Evolutionary conservation across 2,797 vertebrate species (phyloP), one percentile per base, ranked within the genome.

Genomic region (Tamandua tetradactyla): DNA sequence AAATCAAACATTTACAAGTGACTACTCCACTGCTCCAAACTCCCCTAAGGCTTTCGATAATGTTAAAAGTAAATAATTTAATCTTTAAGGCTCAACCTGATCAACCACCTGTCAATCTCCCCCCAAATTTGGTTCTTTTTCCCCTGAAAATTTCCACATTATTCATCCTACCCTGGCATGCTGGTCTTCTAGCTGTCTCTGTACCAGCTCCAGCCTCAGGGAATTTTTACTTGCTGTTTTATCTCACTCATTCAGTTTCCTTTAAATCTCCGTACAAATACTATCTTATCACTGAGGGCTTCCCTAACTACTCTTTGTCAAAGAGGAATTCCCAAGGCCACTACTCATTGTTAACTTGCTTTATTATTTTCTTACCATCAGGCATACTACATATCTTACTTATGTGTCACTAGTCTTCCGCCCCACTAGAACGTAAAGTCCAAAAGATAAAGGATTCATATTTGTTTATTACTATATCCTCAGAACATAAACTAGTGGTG

Each of bases 1-100:
- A 47, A 87, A 78, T 71, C 17, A 84, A 79, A 68, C 30, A 86
- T n/a, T n/a, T n/a, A n/a, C n/a, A n/a, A n/a, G n/a, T n/a, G n/a
- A n/a, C n/a, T n/a, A 47, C 20, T n/a, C 2, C 14, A 68, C 22
- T 30, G 15, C 30, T 94, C 40, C 64, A 74, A 66, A 89, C 1
- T 80, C 18, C 44, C 27, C 62, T 84, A 5, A 22, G 37, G 55
- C 2, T 59, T 78, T 2, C 4, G 27, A n/a, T 18, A 44, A 17
- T 44, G 37, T 23, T 3, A 78, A 86, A 5, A n/a, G 9, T 27
- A 82, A 81, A 49, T 18, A 7, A 25, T 76, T 64, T 83, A 37
- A 3, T 30, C 49, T 84, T 55, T 61, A 62, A 89, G 6, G n/a
- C 17, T 47, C 4, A 80, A 22, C 44, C 4, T 27, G 12, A 69